Base-by-base conservation (phyloP, 2,797 vertebrate genomes). In the Rhabdophis nuchalis region DNA sequence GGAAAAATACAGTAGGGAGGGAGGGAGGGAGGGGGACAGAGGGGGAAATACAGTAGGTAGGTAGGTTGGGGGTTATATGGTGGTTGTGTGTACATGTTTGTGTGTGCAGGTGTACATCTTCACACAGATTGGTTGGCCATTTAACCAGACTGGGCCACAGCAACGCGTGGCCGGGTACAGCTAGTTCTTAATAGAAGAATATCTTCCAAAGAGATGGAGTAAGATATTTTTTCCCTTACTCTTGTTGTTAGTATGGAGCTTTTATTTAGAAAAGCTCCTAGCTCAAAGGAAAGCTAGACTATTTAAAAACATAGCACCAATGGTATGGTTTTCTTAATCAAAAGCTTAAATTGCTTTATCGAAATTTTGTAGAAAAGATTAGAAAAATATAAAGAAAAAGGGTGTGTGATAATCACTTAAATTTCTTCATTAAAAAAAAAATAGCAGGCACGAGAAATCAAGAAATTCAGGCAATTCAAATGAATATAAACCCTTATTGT, bases 281-380 rank as follows among this genome's bases (percentile, higher is more conserved):
- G 12, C 53, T 86, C 85, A 72, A 90, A 92, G 86, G 86, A 77
- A 77, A 36, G 41, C 53, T 8, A 36, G 85, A 85, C 53, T 77
- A 58, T 90, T 92, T 77, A 52, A 57, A 90, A 90, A 58, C 68
- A 56, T 90, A 90, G 13, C 32, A 36, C 14, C 58, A 86, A 50
- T 89, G 23, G 56, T 86, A 89, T 54, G n/a, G 82, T 50, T 89
- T 86, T 92, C 64, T 36, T 68, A 92, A 89, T 60, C 18, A 64
- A 32, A 64, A 61, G 58, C 57, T 87, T 72, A 77, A 90, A 87
- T 53, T 58, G 53, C 85, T 57, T 92, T 72, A 72, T 46, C 32
- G 52, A 89, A 86, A 86, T 11, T 36, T 36, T 46, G 7, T 18
- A 50, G 61, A 20, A 54, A 86, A 36, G 27, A 54, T 60, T 60